phyloP scores from a whole-genome alignment of 2,797 vertebrate species.

The Taeniopygia guttata region DNA sequence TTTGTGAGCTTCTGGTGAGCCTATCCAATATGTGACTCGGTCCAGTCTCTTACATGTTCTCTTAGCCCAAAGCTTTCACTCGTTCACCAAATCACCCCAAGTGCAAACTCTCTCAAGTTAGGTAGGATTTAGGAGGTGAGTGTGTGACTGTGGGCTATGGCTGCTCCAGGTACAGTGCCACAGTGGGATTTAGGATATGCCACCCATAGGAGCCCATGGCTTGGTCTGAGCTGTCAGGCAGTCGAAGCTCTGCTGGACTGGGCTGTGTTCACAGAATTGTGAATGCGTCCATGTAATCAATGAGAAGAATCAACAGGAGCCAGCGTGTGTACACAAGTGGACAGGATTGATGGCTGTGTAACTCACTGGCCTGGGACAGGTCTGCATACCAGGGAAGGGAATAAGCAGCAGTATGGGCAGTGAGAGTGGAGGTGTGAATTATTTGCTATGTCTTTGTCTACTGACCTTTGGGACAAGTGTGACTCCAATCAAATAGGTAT shows the following conservation, averaged over 20 bases:
- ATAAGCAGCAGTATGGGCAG: not conserved
- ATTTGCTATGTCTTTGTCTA: not conserved
- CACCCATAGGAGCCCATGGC: not conserved
- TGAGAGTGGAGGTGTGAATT: not conserved
- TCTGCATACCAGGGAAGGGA: not conserved
- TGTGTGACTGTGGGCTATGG: not conserved
- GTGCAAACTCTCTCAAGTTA: not conserved
- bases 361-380: not conserved
- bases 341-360: not conserved
- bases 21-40: constrained; percentile 10
- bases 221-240: not conserved
- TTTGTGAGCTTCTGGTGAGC: constrained; percentile 24
- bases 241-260: not conserved
- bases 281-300: not conserved
- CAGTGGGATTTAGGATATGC: not conserved
- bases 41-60: not conserved
- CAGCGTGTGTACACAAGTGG: not conserved
- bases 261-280: not conserved
- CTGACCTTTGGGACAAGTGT: not conserved
- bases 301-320: not conserved
- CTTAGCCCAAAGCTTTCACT: not conserved
- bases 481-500: not conserved
- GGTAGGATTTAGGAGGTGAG: not conserved
- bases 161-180: not conserved
- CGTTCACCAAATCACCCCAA: not conserved